Conservation (phyloP, 2,888 invertebrate species). For the Synanthedon vespiformis region DNA sequence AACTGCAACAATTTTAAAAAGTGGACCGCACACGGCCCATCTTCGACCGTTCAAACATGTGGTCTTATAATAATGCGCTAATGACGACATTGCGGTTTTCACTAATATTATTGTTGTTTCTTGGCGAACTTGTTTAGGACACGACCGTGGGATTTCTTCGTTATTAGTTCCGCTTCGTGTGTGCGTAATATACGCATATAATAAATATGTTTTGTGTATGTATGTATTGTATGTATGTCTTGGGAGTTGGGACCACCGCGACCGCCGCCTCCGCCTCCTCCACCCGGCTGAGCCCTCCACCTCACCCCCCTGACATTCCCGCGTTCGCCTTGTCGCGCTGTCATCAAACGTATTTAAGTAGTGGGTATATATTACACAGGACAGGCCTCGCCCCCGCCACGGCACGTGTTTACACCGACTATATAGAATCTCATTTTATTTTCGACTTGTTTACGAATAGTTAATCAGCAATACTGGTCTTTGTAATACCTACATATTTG, state of each 20-base stretch:
- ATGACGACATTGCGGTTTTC: slow-evolving; percentile 8
- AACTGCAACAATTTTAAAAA: too few relatives aligned
- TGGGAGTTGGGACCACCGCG: background rate
- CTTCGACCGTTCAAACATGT: slow-evolving; percentile 5
- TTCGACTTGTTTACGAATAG: background rate
- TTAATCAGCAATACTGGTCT: background rate
- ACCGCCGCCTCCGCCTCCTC: too few relatives aligned
- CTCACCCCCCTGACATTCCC: too few relatives aligned
- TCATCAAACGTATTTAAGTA: slow-evolving; percentile 2
- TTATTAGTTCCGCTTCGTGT: slow-evolving; percentile 38
- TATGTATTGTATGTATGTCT: background rate
- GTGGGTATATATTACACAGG: background rate
- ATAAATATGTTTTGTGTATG: background rate
- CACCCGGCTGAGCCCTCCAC: too few relatives aligned
- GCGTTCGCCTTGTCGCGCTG: background rate
- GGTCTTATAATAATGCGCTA: slow-evolving; percentile 4
- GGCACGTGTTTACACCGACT: background rate
- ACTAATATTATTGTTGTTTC: slow-evolving; percentile 5
- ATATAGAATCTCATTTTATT: background rate
- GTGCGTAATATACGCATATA: slow-evolving; percentile 40
- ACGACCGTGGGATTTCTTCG: slow-evolving; percentile 41
- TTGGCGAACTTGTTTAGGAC: slow-evolving; percentile 36
- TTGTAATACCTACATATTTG: too few relatives aligned
- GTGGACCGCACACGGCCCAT: too few relatives aligned
- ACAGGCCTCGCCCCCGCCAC: background rate